Percentiles rank a stretch among this genome's conserved stretches.
phyloP scores from a whole-genome alignment of 2,888 invertebrate species.

The Synanthedon tipuliformis region DNA sequence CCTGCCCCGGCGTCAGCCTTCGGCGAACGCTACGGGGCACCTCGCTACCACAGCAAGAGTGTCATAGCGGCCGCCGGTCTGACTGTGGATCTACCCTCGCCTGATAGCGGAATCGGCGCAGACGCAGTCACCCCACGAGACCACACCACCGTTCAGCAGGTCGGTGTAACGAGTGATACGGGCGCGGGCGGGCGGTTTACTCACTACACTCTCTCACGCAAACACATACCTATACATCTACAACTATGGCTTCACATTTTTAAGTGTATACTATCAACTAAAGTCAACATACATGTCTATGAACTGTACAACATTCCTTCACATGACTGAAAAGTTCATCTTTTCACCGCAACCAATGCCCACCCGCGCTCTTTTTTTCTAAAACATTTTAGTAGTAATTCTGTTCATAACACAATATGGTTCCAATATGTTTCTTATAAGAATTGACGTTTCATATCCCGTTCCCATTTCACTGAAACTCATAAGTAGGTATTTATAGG shows the following conservation, averaged over 20 bases:
- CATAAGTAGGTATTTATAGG: no score
- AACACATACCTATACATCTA: conserved; percentile 16
- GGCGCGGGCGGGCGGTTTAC: conserved; percentile 25
- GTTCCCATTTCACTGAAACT: no score
- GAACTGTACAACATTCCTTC: background rate
- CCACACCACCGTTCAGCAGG: conserved; percentile 91
- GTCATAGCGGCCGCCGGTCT: conserved; percentile 82
- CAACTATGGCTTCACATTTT: conserved; percentile 7
- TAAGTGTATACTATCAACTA: background rate
- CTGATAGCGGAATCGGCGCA: conserved; percentile 95
- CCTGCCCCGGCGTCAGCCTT: conserved; percentile 73
- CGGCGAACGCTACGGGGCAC: conserved; percentile 77
- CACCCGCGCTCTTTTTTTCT: conserved; percentile 45
- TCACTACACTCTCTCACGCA: conserved; percentile 17
- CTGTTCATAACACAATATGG: background rate
- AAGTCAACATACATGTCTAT: background rate
- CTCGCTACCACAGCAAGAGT: conserved; percentile 79
- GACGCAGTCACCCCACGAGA: conserved; percentile 92
- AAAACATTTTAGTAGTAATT: background rate
- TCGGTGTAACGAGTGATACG: conserved; percentile 62
- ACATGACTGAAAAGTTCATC: background rate
- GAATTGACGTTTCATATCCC: no score
- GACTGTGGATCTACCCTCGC: conserved; percentile 94
- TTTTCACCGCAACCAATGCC: conserved; percentile 19
- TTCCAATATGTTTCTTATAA: no score